Base-by-base conservation (phyloP, 2,113 vertebrate genomes). In the Stigmatopora argus region DNA sequence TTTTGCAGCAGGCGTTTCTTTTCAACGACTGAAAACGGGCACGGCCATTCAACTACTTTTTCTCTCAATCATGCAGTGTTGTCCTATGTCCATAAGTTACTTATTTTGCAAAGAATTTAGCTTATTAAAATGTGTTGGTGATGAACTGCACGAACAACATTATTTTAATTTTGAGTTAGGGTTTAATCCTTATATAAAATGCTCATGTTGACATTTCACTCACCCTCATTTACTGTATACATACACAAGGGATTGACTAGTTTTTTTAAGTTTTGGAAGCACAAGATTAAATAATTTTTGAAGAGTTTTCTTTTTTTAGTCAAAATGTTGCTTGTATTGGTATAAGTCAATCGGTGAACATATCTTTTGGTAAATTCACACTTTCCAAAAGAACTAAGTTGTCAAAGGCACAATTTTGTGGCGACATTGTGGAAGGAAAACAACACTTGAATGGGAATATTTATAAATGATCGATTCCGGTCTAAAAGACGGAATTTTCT, bases 401-500 rank as follows among this genome's bases (percentile, higher is more conserved):
- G 55, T 21, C 17, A 65, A 59, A 70, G 80, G 84, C 84, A 86
- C 84, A 34, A 78, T 53, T 13, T 74, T 38, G 64, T 56, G 10
- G 56, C 19, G 56, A 46, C 7, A 47, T 41, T 38, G 21, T 35
- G 55, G 17, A 21, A 35, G 62, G 26, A 15, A 12, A 57, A 34
- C 5, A 12, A 9, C 4, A 52, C 11, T n/a, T 52, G 12, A 53
- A 5, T 4, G 12, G 12, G 3, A 26, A 7, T 26, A 14, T 26
- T 15, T 26, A 23, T 11, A 56, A 19, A 23, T 21, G 10, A 10
- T 23, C 19, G 4, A 53, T 21, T 53, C 10, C 51, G 12, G n/a
- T 56, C 53, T 56, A 12, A 6, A 41, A 1, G 13, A 56, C 0
- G 53, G 19, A 23, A 56, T 31, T 56, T 56, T 56, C 5, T 23